Conservation (phyloP, 2,113 vertebrate genomes). For the Anarhynchus alexandrinus region DNA sequence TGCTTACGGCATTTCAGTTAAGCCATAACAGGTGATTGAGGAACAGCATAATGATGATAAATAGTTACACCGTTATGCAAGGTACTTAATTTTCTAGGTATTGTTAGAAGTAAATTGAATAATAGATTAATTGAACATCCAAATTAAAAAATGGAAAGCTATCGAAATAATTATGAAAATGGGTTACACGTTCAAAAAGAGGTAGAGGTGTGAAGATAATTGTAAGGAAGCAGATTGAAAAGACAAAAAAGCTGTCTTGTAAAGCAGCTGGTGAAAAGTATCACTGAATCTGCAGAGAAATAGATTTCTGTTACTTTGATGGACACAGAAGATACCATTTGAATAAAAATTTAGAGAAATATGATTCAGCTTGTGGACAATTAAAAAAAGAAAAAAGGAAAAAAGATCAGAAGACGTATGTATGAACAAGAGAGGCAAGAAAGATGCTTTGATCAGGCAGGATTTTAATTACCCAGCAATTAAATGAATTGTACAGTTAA, state of each 20-base stretch:
- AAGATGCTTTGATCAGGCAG: conserved; percentile 30
- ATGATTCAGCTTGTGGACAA: not conserved
- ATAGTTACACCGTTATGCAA: not conserved
- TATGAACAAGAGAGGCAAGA: not conserved
- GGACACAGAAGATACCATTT: not conserved
- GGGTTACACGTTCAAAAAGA: not conserved
- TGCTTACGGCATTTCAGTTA: not conserved
- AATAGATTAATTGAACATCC: conserved; percentile 25
- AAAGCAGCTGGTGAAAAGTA: not conserved
- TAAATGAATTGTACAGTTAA: not conserved
- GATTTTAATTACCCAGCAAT: conserved; percentile 22
- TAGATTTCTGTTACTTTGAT: not conserved
- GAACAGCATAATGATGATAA: conserved; percentile 7
- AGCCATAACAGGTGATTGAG: not conserved
- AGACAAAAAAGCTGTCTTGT: not conserved
- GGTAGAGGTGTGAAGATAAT: not conserved
- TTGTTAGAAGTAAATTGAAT: conserved; percentile 27
- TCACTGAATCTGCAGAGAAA: not conserved
- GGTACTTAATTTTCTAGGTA: conserved; percentile 15
- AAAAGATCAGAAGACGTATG: not conserved
- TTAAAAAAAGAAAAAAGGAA: not conserved
- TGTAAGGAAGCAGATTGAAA: not conserved
- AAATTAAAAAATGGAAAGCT: conserved; percentile 21
- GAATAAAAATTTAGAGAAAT: not conserved
- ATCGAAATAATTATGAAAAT: not conserved